Percentiles rank a stretch among this genome's conserved stretches.
phyloP scores from a whole-genome alignment of 2,113 vertebrate species.

The Hippolais icterina region DNA sequence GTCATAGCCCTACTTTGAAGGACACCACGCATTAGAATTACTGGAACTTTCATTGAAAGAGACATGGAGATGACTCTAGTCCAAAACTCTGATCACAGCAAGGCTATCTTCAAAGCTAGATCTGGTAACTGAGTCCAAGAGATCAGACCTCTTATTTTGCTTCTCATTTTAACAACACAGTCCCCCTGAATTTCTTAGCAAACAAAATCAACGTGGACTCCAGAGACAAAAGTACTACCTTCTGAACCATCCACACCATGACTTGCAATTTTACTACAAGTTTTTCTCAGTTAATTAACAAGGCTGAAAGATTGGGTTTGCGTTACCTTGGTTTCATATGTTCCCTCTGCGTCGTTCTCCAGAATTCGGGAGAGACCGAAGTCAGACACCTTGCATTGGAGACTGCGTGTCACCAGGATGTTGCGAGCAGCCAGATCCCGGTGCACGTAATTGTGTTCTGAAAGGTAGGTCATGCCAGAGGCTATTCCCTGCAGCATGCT shows the following conservation, averaged over 20 bases:
- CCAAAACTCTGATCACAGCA: neutral
- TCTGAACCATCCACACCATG: neutral
- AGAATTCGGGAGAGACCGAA: constrained; percentile 76
- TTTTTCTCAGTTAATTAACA: neutral
- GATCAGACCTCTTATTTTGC: neutral
- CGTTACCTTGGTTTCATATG: constrained; percentile 79
- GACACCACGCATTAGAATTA: neutral
- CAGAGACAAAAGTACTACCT: neutral
- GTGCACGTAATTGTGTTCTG: constrained; percentile 77
- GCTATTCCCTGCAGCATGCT: constrained; percentile 81
- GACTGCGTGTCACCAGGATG: constrained; percentile 74
- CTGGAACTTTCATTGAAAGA: neutral
- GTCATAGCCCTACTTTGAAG: neutral
- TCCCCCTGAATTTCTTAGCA: neutral
- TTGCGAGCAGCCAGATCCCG: constrained; percentile 80
- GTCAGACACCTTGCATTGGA: constrained; percentile 82
- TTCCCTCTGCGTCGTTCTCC: constrained; percentile 74
- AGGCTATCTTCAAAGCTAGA: neutral
- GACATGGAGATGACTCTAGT: neutral
- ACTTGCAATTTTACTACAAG: neutral
- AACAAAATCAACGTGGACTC: neutral
- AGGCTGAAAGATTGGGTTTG: neutral
- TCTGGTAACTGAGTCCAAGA: neutral
- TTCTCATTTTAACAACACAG: neutral
- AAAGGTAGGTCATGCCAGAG: constrained; percentile 81